Conservation (phyloP, 1,140 invertebrate species). For the Tetraneura akinire region DNA sequence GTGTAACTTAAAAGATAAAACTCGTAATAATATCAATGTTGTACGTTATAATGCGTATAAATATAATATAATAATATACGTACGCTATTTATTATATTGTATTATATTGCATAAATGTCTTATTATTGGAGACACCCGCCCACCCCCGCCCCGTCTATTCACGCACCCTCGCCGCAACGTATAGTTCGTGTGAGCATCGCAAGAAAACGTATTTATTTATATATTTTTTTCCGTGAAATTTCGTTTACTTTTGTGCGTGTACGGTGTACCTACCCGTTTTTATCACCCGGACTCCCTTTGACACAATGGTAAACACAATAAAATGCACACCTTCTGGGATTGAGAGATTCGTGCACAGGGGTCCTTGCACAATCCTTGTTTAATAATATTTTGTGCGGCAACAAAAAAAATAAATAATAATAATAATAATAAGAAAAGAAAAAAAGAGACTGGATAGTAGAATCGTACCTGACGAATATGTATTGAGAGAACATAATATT, state of each 20-base stretch:
- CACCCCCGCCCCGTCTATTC: too few species aligned
- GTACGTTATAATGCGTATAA: neutral
- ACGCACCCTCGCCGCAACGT: too few species aligned
- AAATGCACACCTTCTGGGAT: constrained; percentile 40
- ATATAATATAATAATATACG: too few species aligned
- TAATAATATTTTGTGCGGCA: constrained; percentile 51
- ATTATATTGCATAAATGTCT: constrained; percentile 14
- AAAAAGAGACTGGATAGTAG: neutral
- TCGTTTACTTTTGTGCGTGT: constrained; percentile 31
- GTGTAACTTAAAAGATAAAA: neutral
- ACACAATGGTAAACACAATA: constrained; percentile 47
- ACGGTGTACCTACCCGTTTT: neutral
- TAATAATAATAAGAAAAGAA: too few species aligned
- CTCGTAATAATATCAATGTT: neutral
- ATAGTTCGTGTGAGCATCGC: neutral
- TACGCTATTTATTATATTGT: neutral
- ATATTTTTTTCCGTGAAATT: constrained; percentile 31
- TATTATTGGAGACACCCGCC: neutral
- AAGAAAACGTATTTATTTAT: constrained; percentile 35
- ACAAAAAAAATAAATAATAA: constrained; percentile 47
- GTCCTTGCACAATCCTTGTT: constrained; percentile 23
- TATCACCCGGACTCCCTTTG: constrained; percentile 38
- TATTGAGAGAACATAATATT: neutral
- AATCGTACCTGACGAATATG: too few species aligned
- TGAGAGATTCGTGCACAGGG: constrained; percentile 33